Base-by-base conservation (phyloP, 2,797 vertebrate species). In the Pipistrellus pipistrellus region DNA sequence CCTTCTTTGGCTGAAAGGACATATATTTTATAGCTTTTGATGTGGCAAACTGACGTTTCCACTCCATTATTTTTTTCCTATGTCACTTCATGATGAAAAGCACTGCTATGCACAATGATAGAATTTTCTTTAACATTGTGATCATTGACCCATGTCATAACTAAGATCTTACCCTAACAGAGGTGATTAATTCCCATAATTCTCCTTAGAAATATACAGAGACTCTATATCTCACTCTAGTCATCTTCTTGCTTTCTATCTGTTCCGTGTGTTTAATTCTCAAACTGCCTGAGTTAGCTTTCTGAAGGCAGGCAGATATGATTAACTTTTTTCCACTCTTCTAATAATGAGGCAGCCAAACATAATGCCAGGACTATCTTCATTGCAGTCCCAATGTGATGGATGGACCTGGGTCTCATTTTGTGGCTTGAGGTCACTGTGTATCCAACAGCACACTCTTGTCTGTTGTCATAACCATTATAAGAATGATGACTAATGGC, bases 1-100 rank as follows among this genome's bases (percentile, higher is more conserved):
- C 85, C 85, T 90, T 73, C 88, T 95, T 94, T 96, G 91, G 94
- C 95, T 88, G 55, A 62, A 57, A 95, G 32, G 13, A 90, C 69
- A 93, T 85, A n/a, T 62, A 88, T 83, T 83, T 89, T 90, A 35
- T 71, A 78, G 81, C 48, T 91, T 91, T 91, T 89, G 62, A 88
- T 93, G 71, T 2, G 59, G 59, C 21, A 46, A 93, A 84, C 72
- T 91, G 68, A 77, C 44, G 35, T 82, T 87, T 81, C 62, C 20
- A 94, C 73, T 93, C 77, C 8, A 71, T 91, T 89, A 48, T 90
- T 64, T 85, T 91, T 88, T 62, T n/a, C 30, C 86, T 32, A 53
- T 92, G 84, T 91, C 86, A 69, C 78, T 84, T 72, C 38, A 72
- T 48, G 83, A 86, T 53, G 82, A 91, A 75, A 95, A 97, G 38